Base-by-base conservation (phyloP, 2,113 vertebrate species). In the Nerophis ophidion region DNA sequence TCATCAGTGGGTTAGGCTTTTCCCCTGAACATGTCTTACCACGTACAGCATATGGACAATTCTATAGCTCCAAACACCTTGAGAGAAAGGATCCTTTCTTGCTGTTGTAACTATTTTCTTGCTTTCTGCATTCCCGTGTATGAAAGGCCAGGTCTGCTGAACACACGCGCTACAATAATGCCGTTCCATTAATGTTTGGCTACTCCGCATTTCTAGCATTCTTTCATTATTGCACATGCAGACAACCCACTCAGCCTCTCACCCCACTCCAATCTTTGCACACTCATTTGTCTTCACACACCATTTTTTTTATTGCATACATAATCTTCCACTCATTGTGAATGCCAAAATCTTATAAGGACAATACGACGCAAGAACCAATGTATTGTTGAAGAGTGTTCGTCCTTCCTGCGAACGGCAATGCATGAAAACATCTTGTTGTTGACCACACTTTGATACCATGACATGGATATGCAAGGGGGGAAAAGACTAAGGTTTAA, bases 211-310 rank as follows among this genome's bases (percentile, higher is more conserved):
- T 64, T 73, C 59, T 63, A 65, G 61, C n/a, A 38, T 16, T 42
- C 19, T 16, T 51, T 50, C 56, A 15, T 60, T 44, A 8, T 60
- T 48, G 14, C 38, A 48, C 56, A 26, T 65, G 51, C 8, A 48
- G 62, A 65, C 42, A 40, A 50, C 61, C 52, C 13, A 48, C 35
- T 76, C 66, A 60, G 59, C 35, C 10, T 55, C 74, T 70, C 67
- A 58, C 65, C 47, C 40, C 38, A 26, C 59, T 35, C 65, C 63
- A 19, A 17, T 57, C 61, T 40, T 52, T 48, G 71, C 60, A 61
- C 54, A 34, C 51, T 73, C 45, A 16, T 80, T 76, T 46, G 33
- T 70, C 45, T 57, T 50, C 49, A 63, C 45, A 38, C 16, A 11
- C 13, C 62, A 5, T 1, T 59, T 66, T 44, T 11, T n/a, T n/a